Evolutionary conservation across 2,888 invertebrate species (phyloP).

Genomic region (Lottia scabra): DNA sequence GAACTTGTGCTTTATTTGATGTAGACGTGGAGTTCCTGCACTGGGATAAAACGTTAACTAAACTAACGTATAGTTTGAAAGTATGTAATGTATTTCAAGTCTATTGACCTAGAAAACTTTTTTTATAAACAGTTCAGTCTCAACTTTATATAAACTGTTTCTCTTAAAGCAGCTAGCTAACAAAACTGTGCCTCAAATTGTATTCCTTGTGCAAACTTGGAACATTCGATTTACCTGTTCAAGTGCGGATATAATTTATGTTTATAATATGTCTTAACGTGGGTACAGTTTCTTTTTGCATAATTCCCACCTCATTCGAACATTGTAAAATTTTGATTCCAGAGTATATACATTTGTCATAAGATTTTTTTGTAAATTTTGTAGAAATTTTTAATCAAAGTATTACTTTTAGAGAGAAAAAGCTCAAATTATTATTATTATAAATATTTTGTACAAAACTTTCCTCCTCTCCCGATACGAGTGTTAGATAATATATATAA

Average conservation of each 20-base stretch:
- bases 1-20: neutral
- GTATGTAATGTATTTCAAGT: neutral
- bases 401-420: neutral
- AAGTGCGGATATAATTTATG: neutral
- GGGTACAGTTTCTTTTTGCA: neutral
- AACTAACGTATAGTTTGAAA: neutral
- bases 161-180: constrained; percentile 4
- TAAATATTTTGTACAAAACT: neutral
- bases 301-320: neutral
- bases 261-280: neutral
- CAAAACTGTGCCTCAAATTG: constrained; percentile 1
- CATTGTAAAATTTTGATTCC: neutral
- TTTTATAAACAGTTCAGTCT: neutral
- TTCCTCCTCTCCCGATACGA: neutral
- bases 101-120: constrained; percentile 1
- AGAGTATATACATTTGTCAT: neutral
- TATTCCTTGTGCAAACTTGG: constrained; percentile 2
- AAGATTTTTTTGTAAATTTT: constrained; percentile 1
- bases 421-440: neutral
- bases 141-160: neutral
- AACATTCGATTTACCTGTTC: neutral
- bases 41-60: neutral
- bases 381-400: constrained; percentile 1
- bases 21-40: neutral
- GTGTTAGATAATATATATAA: neutral